A percentile compares a stretch with the other conserved stretches of the same genome.
Conservation (phyloP, 2,113 vertebrate genomes). For the Atractosteus spatula region DNA sequence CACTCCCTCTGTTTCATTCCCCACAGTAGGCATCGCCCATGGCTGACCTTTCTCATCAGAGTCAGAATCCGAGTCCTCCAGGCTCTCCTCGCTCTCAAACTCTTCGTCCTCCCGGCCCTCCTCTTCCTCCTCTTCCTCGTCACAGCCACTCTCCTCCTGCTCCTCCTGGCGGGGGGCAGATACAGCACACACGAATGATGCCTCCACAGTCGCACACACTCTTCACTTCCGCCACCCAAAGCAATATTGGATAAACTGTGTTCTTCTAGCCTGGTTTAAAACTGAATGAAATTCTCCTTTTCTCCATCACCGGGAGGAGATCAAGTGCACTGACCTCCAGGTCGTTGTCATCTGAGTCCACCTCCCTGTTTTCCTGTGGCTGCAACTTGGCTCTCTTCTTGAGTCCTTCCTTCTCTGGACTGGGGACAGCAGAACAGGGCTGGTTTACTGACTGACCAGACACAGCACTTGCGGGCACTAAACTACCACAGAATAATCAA, state of each 20-base stretch:
- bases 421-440: slow-evolving; percentile 35
- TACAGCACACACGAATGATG: slow-evolving; percentile 27
- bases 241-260: too few relatives aligned
- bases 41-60: slow-evolving; percentile 85
- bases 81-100: slow-evolving; percentile 90
- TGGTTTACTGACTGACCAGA: not conserved
- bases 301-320: not conserved
- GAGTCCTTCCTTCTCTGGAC: slow-evolving; percentile 82
- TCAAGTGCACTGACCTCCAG: slow-evolving; percentile 71
- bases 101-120: slow-evolving; percentile 73
- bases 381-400: slow-evolving; percentile 85
- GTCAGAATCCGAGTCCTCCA: slow-evolving; percentile 90
- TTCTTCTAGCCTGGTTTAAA: too few relatives aligned
- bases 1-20: too few relatives aligned
- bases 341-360: slow-evolving; percentile 75
- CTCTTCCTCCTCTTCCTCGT: slow-evolving; percentile 82
- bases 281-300: not conserved
- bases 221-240: too few relatives aligned
- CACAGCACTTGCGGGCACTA: too few relatives aligned
- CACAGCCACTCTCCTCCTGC: slow-evolving; percentile 86
- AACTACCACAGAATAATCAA: too few relatives aligned
- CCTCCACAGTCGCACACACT: not conserved
- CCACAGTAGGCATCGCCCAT: too few relatives aligned
- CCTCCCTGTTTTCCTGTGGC: slow-evolving; percentile 73
- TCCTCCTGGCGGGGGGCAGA: slow-evolving; percentile 77